These are phyloP conservation scores for Papilio machaon DNA, from an alignment of 1,140 invertebrate genomes.

Conservation along the genomic window DNA sequence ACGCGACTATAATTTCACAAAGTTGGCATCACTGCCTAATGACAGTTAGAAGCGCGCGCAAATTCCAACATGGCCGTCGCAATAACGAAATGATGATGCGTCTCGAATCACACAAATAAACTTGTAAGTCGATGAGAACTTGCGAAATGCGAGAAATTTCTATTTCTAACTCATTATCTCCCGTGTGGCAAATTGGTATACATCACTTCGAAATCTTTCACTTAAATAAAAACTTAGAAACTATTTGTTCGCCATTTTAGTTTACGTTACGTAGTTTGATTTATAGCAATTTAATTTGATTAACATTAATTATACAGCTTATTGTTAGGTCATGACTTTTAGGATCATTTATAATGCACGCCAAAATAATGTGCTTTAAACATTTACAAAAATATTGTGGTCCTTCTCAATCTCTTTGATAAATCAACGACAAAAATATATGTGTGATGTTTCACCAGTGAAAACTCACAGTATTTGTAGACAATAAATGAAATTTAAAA, in stretches of 20 bases:
- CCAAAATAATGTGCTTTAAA: neutral
- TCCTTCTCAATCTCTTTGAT: no score
- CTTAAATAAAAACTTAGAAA: constrained; percentile 8
- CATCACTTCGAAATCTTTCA: constrained; percentile 32
- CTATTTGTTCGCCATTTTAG: neutral
- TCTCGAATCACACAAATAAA: constrained; percentile 62
- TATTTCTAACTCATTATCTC: constrained; percentile 36
- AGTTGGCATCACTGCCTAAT: constrained; percentile 70
- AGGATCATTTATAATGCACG: no score
- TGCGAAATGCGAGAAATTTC: constrained; percentile 39
- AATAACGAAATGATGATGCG: constrained; percentile 63
- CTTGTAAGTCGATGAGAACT: constrained; percentile 37
- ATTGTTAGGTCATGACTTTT: neutral
- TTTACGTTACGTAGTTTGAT: neutral
- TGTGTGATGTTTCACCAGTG: no score
- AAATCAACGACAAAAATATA: no score
- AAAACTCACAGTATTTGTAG: neutral
- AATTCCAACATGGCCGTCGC: constrained; percentile 66
- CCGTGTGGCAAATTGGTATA: constrained; percentile 30
- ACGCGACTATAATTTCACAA: constrained; percentile 65
- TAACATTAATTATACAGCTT: neutral
- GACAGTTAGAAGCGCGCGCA: constrained; percentile 64
- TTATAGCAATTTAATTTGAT: neutral
- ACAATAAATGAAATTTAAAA: neutral
- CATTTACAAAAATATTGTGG: neutral